A percentile compares a stretch with the other conserved stretches of the same genome.
phyloP scores from a whole-genome alignment of 64 coral and sea anemone genomes.

The Stichodactyla helianthus region DNA sequence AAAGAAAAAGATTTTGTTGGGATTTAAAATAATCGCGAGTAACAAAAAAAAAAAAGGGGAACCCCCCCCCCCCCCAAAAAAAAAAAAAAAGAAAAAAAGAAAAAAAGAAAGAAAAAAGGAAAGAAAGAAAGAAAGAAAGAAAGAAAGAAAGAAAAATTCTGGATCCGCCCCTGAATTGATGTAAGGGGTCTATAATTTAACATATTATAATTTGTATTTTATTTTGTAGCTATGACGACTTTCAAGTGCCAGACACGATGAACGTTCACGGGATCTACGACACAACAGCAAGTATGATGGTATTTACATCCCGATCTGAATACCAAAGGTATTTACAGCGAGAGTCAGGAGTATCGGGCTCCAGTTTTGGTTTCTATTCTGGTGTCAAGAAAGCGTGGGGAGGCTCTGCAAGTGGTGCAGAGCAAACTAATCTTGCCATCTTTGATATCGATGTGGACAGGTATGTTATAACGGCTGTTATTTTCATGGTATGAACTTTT shows the following conservation, averaged over 20 bases:
- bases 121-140: too few relatives aligned
- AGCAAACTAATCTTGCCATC: constrained; percentile 16
- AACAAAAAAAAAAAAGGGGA: too few relatives aligned
- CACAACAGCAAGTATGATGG: constrained; percentile 22
- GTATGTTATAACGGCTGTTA: background rate
- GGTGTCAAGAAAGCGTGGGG: constrained; percentile 38
- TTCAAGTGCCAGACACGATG: constrained; percentile 58
- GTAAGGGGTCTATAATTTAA: too few relatives aligned
- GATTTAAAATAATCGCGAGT: too few relatives aligned
- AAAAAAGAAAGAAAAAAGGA: too few relatives aligned
- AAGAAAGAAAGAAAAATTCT: too few relatives aligned
- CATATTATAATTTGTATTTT: background rate
- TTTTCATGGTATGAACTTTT: background rate
- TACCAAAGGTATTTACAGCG: constrained; percentile 37
- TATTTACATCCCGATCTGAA: constrained; percentile 28
- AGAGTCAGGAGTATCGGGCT: constrained; percentile 36
- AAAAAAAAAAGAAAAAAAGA: too few relatives aligned
- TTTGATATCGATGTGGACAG: constrained; percentile 45
- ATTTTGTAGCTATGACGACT: constrained; percentile 46
- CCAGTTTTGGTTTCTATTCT: constrained; percentile 42
- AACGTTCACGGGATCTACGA: constrained; percentile 58
- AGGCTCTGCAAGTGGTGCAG: background rate
- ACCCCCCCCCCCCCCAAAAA: too few relatives aligned
- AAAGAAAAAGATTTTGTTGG: too few relatives aligned
- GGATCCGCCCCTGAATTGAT: too few relatives aligned